Percentiles rank a stretch among this genome's conserved stretches.
Evolutionary conservation across 2,888 invertebrate genomes (phyloP).

Genomic region (Gibbula magus): DNA sequence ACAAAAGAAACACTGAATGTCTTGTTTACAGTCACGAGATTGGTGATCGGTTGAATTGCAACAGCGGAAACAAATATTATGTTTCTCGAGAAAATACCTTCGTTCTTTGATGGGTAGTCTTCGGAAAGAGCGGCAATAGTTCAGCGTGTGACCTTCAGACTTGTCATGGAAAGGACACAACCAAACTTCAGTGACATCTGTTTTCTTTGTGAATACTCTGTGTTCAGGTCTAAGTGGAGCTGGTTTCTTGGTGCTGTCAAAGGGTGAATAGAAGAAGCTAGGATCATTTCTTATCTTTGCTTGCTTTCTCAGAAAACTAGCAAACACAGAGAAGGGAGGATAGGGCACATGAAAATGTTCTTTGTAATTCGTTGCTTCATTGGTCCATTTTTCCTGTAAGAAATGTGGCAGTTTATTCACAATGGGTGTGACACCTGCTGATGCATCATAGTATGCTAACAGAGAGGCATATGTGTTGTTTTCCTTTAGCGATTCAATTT

Average conservation of each 20-base stretch:
- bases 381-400: conserved; percentile 44
- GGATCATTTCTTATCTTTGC: too few species aligned
- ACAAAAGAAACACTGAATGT: conserved; percentile 36
- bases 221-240: too few species aligned
- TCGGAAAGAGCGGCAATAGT: conserved; percentile 32
- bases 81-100: too few species aligned
- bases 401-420: conserved; percentile 43
- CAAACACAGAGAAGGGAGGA: conserved; percentile 45
- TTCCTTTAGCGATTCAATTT: conserved; percentile 38
- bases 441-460: conserved; percentile 43
- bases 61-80: conserved; percentile 39
- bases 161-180: too few species aligned
- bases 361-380: conserved; percentile 38
- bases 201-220: too few species aligned
- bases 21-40: conserved; percentile 24
- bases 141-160: conserved; percentile 28
- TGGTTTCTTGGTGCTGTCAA: too few species aligned
- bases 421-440: conserved; percentile 42
- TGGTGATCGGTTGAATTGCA: conserved; percentile 31
- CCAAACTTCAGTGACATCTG: too few species aligned
- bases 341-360: conserved; percentile 29
- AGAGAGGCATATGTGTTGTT: conserved; percentile 28
- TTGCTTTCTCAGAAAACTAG: conserved; percentile 34
- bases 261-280: too few species aligned
- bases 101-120: conserved; percentile 24